Evolutionary conservation across 2,797 vertebrate species (phyloP).

Genomic region (Thunnus albacares): DNA sequence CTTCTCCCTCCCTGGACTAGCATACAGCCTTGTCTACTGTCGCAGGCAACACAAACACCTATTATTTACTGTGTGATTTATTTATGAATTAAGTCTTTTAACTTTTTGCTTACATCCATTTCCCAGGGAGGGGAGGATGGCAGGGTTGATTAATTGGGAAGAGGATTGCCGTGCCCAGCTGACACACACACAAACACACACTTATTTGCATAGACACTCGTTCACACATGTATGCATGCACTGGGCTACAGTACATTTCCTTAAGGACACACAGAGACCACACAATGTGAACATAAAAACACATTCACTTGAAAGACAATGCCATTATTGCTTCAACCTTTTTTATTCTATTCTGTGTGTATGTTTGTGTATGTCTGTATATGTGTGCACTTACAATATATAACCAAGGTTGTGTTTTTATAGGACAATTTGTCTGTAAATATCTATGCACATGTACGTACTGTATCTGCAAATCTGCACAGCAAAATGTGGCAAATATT

Average conservation of each 20-base stretch:
- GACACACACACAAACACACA: slow-evolving; percentile 28
- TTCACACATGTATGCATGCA: slow-evolving; percentile 28
- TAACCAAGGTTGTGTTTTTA: neutral
- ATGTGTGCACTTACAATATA: neutral
- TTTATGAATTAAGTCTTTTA: slow-evolving; percentile 87
- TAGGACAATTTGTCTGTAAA: neutral
- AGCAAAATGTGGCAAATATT: neutral
- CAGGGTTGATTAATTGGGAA: slow-evolving; percentile 80
- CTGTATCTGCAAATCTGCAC: neutral
- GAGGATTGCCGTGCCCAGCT: slow-evolving; percentile 41
- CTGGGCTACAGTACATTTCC: slow-evolving; percentile 28
- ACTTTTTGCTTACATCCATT: slow-evolving; percentile 84
- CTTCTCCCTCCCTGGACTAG: slow-evolving; percentile 48
- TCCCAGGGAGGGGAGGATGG: slow-evolving; percentile 66
- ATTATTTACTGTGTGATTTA: slow-evolving; percentile 83
- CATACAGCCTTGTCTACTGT: slow-evolving; percentile 62
- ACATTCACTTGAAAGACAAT: slow-evolving; percentile 41
- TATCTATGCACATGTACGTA: neutral
- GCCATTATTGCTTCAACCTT: slow-evolving; percentile 48
- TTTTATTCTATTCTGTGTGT: neutral
- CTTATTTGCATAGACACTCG: slow-evolving; percentile 50
- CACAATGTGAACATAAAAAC: slow-evolving; percentile 27
- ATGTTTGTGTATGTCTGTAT: neutral
- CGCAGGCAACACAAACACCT: slow-evolving; percentile 73
- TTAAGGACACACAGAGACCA: slow-evolving; percentile 30